Evolutionary conservation across 2,888 invertebrate genomes (phyloP), one percentile per base, ranked within the genome.

Genomic region (Neoascia interrupta): DNA sequence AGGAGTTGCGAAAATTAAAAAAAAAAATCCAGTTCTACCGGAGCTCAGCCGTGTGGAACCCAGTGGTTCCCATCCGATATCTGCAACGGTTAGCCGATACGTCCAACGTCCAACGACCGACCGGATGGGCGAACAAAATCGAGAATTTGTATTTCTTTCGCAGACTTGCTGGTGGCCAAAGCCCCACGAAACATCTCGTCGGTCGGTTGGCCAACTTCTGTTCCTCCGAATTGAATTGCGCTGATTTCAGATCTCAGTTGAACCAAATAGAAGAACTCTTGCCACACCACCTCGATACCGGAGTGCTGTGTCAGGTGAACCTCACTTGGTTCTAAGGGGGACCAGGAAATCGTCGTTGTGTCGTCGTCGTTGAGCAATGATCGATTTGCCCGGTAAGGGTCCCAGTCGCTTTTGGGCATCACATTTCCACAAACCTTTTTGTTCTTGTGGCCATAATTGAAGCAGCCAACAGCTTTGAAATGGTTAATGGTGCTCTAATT

Each of bases 341-440:
- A 73, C 73, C 79, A 79, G 79, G 79, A 79, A 79, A 79, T 68
- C 72, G 54, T 58, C 64, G 63, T 69, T 23, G 31, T 47, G 19
- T 19, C 43, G 19, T 43, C 5, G 36, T 34, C 63, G 41, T 79
- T 79, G 61, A 68, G 79, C 56, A 79, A 79, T 73, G 73, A 79
- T 72, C 73, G 72, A 73, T 79, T 72, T 56, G 41, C 26, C 45
- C 60, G 54, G 61, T 53, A 56, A 79, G 79, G 79, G 79, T 79
- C 66, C n/a, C n/a, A n/a, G n/a, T 53, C 34, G 45, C 76, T 72
- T 60, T 79, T 49, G 79, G 79, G 79, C 79, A 73, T 79, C 56
- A 41, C 66, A 79, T 79, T 79, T 73, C 79, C 60, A 56, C 18
- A 28, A 13, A 34, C 43, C 28, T 13, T 21, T 16, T 23, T 21